Base-by-base conservation (phyloP, 2,888 invertebrate genomes). In the Polydrusus pterygomalis region DNA sequence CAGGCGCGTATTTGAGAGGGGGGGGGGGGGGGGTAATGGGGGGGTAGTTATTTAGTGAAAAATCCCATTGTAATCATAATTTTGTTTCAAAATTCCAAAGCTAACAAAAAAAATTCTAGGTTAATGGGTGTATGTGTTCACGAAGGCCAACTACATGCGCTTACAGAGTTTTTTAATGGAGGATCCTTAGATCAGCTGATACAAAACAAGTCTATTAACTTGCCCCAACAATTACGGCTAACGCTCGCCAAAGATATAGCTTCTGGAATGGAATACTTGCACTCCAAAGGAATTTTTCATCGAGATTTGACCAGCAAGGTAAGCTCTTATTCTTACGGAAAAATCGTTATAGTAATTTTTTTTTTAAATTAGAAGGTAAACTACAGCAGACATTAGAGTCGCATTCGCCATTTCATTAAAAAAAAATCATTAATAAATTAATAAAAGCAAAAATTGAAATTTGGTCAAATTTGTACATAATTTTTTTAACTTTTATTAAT, bases 111-210 rank as follows among this genome's bases (percentile, higher is more conserved):
- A 38, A 18, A 43, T 40, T 45, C 13, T 30, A 78, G 95, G 87
- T 97, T 97, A 89, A 95, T 96, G 94, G 98, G 97, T 80, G 97
- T 96, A 60, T 97, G 97, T 89, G 97, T 98, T 75, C 96, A 97
- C 88, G 97, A 97, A 88, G 97, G 97, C 40, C 97, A 97, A 86
- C 90, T 98, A 69, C 97, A 98, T 89, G 97, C 97, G 20, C 91
- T 98, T 79, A 97, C 97, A 80, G 97, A 98, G 91, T 98, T 95
- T 89, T 97, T 98, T 88, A 95, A 96, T 88, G 96, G 96, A 58
- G 98, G 98, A 45, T 97, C 97, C 70, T 89, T 99, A 86, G 97
- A 98, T 86, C 96, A 97, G 88, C 89, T 97, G 82, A 92, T 98
- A 85, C 93, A 95, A 85, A 93, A 94, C 82, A 89, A 91, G 80